Percentiles rank a stretch among this genome's conserved stretches.
phyloP scores from a whole-genome alignment of 2,113 vertebrate species.

The Struthidea cinerea region DNA sequence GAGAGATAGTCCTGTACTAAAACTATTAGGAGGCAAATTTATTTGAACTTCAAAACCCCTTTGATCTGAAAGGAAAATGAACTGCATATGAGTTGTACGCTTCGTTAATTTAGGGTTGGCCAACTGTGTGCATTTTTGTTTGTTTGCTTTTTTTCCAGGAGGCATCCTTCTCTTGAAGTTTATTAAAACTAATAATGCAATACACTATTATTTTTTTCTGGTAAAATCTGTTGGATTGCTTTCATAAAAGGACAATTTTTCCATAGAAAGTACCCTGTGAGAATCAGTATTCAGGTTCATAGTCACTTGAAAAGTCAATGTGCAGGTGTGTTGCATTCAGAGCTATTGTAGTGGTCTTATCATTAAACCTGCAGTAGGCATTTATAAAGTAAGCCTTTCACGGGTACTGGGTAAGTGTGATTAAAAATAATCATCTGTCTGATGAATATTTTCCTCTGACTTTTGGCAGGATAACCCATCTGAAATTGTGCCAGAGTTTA shows the following conservation, averaged over 20 bases:
- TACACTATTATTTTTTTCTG: slow-evolving; percentile 39
- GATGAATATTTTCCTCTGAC: slow-evolving; percentile 65
- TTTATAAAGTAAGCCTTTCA: slow-evolving; percentile 32
- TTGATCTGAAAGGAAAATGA: slow-evolving; percentile 62
- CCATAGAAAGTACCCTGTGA: slow-evolving; percentile 17
- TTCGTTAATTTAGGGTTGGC: slow-evolving; percentile 50
- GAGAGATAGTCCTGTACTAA: slow-evolving; percentile 53
- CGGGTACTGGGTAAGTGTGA: slow-evolving; percentile 12
- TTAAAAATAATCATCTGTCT: slow-evolving; percentile 67
- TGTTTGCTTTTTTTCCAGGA: neutral
- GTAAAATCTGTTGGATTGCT: slow-evolving; percentile 1
- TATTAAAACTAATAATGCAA: slow-evolving; percentile 62
- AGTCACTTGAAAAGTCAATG: neutral
- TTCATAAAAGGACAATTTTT: slow-evolving; percentile 35
- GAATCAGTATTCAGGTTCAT: slow-evolving; percentile 48
- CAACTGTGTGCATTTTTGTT: neutral
- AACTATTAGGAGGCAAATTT: slow-evolving; percentile 55
- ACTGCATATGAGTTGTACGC: neutral
- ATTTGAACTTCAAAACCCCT: slow-evolving; percentile 59
- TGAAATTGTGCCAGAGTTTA: slow-evolving; percentile 53
- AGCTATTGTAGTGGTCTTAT: slow-evolving; percentile 50
- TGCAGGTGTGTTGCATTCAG: slow-evolving; percentile 15
- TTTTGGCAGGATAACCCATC: slow-evolving; percentile 70
- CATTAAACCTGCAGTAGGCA: slow-evolving; percentile 53
- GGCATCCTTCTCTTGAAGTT: slow-evolving; percentile 15